Evolutionary conservation across 2,797 vertebrate genomes (phyloP).

Genomic region (Oophaga sylvatica): DNA sequence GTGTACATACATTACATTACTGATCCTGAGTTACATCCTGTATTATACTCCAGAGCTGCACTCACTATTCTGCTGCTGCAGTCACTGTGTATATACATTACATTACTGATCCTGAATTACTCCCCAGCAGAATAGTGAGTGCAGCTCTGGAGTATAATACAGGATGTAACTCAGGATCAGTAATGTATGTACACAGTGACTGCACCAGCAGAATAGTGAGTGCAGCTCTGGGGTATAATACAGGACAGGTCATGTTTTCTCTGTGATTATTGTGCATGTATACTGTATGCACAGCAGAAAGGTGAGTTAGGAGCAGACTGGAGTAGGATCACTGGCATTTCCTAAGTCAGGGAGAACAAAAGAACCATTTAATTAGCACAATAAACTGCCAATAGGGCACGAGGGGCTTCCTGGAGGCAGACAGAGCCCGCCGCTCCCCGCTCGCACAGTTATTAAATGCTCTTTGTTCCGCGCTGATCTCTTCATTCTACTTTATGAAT

Average conservation of each 20-base stretch:
- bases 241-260: background rate
- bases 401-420: conserved; percentile 24
- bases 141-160: no score
- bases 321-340: conserved; percentile 3
- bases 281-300: background rate
- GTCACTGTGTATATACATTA: no score
- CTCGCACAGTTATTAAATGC: conserved; percentile 14
- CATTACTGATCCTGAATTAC: no score
- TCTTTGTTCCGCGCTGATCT: conserved; percentile 19
- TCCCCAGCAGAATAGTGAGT: no score
- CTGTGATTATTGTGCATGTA: background rate
- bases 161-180: no score
- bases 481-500: conserved; percentile 19
- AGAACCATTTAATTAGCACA: conserved; percentile 42
- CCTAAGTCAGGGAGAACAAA: conserved; percentile 47
- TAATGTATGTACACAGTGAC: no score
- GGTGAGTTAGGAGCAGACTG: background rate
- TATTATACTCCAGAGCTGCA: no score
- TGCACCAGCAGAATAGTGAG: no score
- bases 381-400: conserved; percentile 41
- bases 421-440: background rate
- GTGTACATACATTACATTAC: no score
- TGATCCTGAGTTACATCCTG: no score
- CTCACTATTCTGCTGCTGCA: no score
- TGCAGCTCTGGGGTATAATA: no score